These are phyloP conservation scores for Jordanella pulchra DNA, from an alignment of 2,797 vertebrate genomes.

Conservation along the genomic window DNA sequence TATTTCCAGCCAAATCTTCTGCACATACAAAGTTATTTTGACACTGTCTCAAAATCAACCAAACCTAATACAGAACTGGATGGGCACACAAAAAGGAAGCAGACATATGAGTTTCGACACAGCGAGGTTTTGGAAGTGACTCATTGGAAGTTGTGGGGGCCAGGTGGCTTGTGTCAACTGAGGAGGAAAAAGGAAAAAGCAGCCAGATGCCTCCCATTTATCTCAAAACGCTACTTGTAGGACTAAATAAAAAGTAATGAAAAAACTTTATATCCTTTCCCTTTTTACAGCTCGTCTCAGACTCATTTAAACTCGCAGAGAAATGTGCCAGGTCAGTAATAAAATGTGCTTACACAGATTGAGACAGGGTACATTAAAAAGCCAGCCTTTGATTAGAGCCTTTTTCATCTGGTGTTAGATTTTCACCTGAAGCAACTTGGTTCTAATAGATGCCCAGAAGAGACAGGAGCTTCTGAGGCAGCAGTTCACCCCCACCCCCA, in stretches of 20 bases:
- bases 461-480: constrained; percentile 77
- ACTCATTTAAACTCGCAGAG: constrained; percentile 58
- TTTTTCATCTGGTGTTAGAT: constrained; percentile 61
- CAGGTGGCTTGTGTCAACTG: constrained; percentile 52
- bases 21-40: constrained; percentile 49
- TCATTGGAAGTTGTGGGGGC: constrained; percentile 23
- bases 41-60: constrained; percentile 57
- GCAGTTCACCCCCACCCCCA: constrained; percentile 63
- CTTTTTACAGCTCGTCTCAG: constrained; percentile 38
- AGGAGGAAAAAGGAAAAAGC: constrained; percentile 22
- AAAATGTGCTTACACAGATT: constrained; percentile 78
- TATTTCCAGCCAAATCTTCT: constrained; percentile 50
- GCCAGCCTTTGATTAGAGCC: constrained; percentile 72
- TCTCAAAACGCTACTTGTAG: constrained; percentile 27
- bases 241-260: constrained; percentile 25
- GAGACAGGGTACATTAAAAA: constrained; percentile 67
- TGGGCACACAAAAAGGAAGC: constrained; percentile 29
- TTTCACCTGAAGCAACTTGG: constrained; percentile 69
- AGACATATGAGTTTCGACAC: constrained; percentile 48
- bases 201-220: constrained; percentile 35
- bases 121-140: constrained; percentile 24
- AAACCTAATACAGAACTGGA: constrained; percentile 39
- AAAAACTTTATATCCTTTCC: constrained; percentile 31
- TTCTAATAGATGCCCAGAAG: constrained; percentile 61
- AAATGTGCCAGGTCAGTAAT: constrained; percentile 75